phyloP scores from a whole-genome alignment of 2,888 invertebrate genomes.

The Blastobasis adustella region DNA sequence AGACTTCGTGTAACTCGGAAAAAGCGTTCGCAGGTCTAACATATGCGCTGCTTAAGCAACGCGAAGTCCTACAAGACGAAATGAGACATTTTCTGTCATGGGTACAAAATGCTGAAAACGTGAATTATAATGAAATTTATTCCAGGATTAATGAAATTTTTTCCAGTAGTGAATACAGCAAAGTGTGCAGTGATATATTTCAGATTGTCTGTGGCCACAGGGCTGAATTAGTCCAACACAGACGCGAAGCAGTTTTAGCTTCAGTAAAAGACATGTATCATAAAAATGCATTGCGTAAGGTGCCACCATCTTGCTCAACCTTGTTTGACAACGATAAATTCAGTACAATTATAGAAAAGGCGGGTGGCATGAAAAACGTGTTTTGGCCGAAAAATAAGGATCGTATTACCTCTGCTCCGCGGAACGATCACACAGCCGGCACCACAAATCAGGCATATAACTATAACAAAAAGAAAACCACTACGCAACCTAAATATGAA shows the following conservation, averaged over 20 bases:
- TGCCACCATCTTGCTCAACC: conserved; percentile 3
- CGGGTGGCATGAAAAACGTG: neutral
- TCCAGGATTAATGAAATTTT: neutral
- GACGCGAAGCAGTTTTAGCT: conserved; percentile 1
- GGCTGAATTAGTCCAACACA: conserved; percentile 7
- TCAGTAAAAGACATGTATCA: conserved; percentile 6
- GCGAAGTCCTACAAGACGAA: conserved; percentile 2
- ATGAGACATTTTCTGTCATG: conserved; percentile 3
- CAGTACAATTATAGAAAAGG: neutral
- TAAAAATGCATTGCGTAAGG: conserved; percentile 5
- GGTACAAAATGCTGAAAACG: neutral
- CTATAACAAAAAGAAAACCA: neutral
- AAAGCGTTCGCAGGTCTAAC: conserved; percentile 10
- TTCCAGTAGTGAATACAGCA: conserved; percentile 1
- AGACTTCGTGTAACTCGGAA: conserved; percentile 5
- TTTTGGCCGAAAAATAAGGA: conserved; percentile 1
- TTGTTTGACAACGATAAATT: neutral
- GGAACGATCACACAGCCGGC: too few relatives aligned
- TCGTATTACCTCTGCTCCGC: too few relatives aligned
- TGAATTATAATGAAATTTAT: too few relatives aligned
- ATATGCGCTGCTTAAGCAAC: conserved; percentile 8
- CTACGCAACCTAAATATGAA: neutral
- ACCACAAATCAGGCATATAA: neutral
- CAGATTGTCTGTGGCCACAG: conserved; percentile 8
- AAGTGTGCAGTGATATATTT: conserved; percentile 4